Evolutionary conservation across 2,797 vertebrate genomes (phyloP).

Genomic region (Philypnodon macrostomus): DNA sequence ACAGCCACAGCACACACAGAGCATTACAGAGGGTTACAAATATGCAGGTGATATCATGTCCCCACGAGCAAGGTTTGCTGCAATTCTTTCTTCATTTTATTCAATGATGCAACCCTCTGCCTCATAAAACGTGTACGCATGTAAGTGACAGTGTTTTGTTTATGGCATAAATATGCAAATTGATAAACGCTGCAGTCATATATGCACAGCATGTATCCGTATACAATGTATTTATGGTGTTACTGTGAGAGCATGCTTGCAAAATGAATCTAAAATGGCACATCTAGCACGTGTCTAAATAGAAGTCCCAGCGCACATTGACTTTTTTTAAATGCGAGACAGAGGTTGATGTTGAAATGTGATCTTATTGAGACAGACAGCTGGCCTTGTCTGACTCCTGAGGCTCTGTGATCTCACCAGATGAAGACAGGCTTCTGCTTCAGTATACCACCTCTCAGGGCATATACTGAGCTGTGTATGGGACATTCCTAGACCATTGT

Average conservation of each 20-base stretch:
- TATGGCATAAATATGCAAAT: background rate
- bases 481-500: conserved; percentile 23
- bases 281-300: background rate
- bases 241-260: background rate
- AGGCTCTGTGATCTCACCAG: conserved; percentile 40
- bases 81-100: conserved; percentile 7
- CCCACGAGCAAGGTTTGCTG: conserved; percentile 4
- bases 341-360: conserved; percentile 26
- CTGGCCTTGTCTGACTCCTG: conserved; percentile 33
- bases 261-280: conserved; percentile 2
- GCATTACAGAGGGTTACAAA: background rate
- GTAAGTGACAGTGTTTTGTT: conserved; percentile 7
- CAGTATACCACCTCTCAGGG: conserved; percentile 36
- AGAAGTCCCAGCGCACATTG: background rate
- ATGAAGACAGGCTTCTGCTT: conserved; percentile 31
- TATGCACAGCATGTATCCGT: background rate
- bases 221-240: background rate
- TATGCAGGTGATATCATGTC: background rate
- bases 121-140: conserved; percentile 7
- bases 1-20: no score
- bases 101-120: conserved; percentile 14
- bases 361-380: conserved; percentile 22
- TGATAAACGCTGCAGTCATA: conserved; percentile 2
- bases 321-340: no score
- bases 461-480: conserved; percentile 27